Percentiles rank a stretch among this genome's conserved stretches.
Evolutionary conservation across 2,113 vertebrate genomes (phyloP).

Genomic region (Neogale vison): DNA sequence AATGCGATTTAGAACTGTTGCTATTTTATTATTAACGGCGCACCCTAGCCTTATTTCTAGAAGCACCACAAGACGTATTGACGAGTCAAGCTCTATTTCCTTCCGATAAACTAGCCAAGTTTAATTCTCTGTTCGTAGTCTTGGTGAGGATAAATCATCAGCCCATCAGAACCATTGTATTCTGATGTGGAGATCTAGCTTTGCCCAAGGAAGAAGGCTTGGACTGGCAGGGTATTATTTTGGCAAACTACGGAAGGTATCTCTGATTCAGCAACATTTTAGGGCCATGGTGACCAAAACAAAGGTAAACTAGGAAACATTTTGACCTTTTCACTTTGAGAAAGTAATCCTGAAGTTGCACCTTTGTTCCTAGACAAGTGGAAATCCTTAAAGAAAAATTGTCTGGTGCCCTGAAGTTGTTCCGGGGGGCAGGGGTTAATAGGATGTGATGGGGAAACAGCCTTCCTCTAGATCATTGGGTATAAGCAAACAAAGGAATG

Average conservation of each 20-base stretch:
- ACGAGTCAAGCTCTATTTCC: not conserved
- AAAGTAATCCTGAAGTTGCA: not conserved
- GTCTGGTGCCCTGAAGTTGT: not conserved
- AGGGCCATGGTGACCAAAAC: not conserved
- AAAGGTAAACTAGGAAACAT: not conserved
- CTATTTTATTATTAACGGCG: slow-evolving; percentile 3
- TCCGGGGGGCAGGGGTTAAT: not conserved
- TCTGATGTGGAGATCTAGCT: not conserved
- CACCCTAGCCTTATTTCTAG: not conserved
- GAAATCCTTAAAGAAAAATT: not conserved
- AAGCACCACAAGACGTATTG: not conserved
- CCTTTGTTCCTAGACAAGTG: not conserved
- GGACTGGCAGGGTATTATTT: not conserved
- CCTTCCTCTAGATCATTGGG: not conserved
- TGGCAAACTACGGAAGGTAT: not conserved
- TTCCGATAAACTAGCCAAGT: not conserved
- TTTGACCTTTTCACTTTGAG: not conserved
- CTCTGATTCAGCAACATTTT: slow-evolving; percentile 33
- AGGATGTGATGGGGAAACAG: not conserved
- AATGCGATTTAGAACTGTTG: not conserved
- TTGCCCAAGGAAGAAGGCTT: not conserved
- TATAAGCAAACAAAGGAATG: not conserved
- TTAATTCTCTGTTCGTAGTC: slow-evolving; percentile 22
- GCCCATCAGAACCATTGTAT: not conserved
- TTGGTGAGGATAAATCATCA: not conserved